Conservation (phyloP, 2,113 vertebrate genomes). For the Cyanoramphus novaezelandiae region DNA sequence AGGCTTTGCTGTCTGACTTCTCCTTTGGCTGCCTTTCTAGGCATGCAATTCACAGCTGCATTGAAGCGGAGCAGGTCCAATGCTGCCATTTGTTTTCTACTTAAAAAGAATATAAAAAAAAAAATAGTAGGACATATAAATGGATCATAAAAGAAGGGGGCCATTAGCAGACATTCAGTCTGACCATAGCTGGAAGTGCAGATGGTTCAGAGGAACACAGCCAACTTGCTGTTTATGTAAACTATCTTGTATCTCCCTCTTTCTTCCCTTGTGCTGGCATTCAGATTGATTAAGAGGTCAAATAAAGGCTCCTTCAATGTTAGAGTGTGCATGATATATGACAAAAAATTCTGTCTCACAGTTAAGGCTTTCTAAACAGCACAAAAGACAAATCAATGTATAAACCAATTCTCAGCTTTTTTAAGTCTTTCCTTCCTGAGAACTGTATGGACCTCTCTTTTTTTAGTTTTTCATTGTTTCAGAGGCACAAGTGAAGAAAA, state of each 20-base stretch:
- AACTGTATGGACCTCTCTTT: neutral
- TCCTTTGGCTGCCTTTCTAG: conserved; percentile 63
- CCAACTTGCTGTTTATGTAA: conserved; percentile 74
- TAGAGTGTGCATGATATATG: conserved; percentile 57
- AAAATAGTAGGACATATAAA: conserved; percentile 20
- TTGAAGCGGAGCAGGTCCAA: conserved; percentile 51
- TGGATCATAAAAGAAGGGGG: conserved; percentile 52
- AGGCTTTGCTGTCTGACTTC: conserved; percentile 60
- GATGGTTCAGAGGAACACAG: conserved; percentile 73
- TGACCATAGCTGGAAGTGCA: conserved; percentile 70
- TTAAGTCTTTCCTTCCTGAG: conserved; percentile 46
- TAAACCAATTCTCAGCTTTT: conserved; percentile 54
- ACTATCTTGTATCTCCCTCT: conserved; percentile 62
- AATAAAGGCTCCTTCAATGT: conserved; percentile 68
- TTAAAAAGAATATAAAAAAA: neutral
- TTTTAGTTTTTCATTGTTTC: rapidly evolving
- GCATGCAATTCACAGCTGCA: conserved; percentile 72
- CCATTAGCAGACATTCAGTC: conserved; percentile 75
- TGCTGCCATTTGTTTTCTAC: conserved; percentile 72
- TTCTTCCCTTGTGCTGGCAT: conserved; percentile 45
- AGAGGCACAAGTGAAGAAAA: neutral
- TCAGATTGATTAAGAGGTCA: conserved; percentile 81
- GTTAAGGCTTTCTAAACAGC: conserved; percentile 65
- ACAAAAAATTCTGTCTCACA: conserved; percentile 62
- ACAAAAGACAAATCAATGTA: conserved; percentile 71